A percentile compares a stretch with the other conserved stretches of the same genome.
These are phyloP conservation scores for Trissoscelio sp. DNA, from an alignment of 2,888 invertebrate species.

Conservation along the genomic window DNA sequence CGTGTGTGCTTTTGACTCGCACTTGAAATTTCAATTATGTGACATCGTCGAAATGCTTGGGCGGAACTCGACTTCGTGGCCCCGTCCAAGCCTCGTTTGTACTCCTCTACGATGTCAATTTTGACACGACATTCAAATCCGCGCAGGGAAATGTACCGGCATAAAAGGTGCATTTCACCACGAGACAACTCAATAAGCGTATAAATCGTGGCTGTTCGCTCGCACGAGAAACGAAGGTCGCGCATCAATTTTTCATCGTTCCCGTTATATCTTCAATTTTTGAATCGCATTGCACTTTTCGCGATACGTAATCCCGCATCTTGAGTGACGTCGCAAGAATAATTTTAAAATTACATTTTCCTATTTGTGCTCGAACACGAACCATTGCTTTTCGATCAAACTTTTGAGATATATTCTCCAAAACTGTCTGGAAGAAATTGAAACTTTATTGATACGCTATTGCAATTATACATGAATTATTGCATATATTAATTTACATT, in stretches of 20 bases:
- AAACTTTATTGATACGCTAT: background rate
- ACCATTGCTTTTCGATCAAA: constrained; percentile 5
- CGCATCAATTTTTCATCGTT: constrained; percentile 69
- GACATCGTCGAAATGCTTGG: constrained; percentile 33
- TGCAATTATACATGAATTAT: no score
- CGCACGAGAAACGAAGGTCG: constrained; percentile 32
- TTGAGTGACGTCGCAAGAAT: constrained; percentile 38
- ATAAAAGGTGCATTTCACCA: constrained; percentile 39
- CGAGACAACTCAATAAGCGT: constrained; percentile 55
- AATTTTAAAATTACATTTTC: constrained; percentile 38
- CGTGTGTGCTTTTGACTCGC: constrained; percentile 38
- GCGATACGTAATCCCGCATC: constrained; percentile 28
- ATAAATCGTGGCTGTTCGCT: constrained; percentile 38
- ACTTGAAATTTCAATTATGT: constrained; percentile 63
- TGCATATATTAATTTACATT: no score
- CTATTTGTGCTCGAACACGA: constrained; percentile 15
- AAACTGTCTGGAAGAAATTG: background rate
- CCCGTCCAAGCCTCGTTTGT: constrained; percentile 39
- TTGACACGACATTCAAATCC: constrained; percentile 36
- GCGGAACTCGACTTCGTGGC: constrained; percentile 59
- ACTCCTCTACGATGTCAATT: constrained; percentile 30
- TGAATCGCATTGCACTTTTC: constrained; percentile 38
- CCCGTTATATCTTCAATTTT: constrained; percentile 56
- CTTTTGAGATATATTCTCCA: background rate
- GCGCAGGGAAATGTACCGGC: constrained; percentile 34